These are phyloP conservation scores for Cyclophora albipunctata DNA, from an alignment of 2,888 invertebrate genomes.

Conservation along the genomic window DNA sequence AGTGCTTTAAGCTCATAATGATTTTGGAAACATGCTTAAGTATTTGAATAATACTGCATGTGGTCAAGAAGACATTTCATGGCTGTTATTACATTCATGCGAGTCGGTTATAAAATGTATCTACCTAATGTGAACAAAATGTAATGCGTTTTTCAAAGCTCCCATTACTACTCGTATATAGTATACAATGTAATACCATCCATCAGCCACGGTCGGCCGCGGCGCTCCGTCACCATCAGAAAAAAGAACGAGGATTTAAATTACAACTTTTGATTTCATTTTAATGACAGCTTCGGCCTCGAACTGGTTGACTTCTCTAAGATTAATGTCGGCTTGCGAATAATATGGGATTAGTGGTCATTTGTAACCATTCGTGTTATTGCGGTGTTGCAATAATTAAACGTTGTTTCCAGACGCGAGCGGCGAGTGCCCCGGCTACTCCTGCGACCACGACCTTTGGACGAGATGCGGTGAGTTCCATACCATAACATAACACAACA, in stretches of 20 bases:
- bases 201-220: constrained; percentile 21
- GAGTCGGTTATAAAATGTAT: no score
- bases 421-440: constrained; percentile 68
- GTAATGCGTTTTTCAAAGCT: constrained; percentile 21
- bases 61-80: no score
- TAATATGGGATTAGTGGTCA: constrained; percentile 2
- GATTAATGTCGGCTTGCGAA: constrained; percentile 18
- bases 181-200: constrained; percentile 32
- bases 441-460: constrained; percentile 49
- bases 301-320: constrained; percentile 20
- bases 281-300: constrained; percentile 44
- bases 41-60: no score
- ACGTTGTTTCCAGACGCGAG: constrained; percentile 48
- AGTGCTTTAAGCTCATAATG: not conserved
- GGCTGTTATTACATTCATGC: no score
- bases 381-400: not conserved
- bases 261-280: constrained; percentile 57
- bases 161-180: constrained; percentile 28
- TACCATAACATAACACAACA: not conserved
- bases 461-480: constrained; percentile 51
- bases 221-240: constrained; percentile 9
- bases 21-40: no score
- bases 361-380: no score
- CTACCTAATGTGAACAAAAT: constrained; percentile 2
- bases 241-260: constrained; percentile 44